These are phyloP conservation scores for Sebastolobus alascanus DNA, from an alignment of 2,797 vertebrate genomes.

Conservation along the genomic window DNA sequence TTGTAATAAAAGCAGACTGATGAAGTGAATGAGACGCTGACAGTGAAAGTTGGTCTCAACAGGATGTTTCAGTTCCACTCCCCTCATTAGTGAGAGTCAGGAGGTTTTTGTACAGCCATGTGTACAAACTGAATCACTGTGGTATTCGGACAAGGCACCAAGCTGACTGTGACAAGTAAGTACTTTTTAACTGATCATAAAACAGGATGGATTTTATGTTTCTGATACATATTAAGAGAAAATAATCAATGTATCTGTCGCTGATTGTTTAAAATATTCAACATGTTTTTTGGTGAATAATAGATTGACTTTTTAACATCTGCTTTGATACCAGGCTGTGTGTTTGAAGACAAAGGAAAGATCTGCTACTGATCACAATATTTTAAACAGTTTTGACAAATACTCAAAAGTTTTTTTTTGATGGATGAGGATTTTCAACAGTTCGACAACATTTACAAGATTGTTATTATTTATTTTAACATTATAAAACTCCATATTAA, in stretches of 20 bases:
- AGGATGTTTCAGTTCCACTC: constrained; percentile 60
- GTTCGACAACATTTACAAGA: not conserved
- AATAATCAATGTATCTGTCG: not conserved
- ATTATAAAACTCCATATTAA: no score
- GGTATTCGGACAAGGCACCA: constrained; percentile 80
- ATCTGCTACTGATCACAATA: not conserved
- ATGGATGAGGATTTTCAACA: not conserved
- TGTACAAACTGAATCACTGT: constrained; percentile 76
- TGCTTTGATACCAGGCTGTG: not conserved
- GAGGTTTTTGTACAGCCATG: constrained; percentile 76
- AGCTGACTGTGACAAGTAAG: constrained; percentile 74
- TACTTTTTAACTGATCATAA: constrained; percentile 11
- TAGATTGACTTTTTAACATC: not conserved
- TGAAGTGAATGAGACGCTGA: constrained; percentile 26
- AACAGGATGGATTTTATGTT: not conserved
- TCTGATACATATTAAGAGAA: not conserved
- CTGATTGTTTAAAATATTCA: not conserved
- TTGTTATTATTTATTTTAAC: not conserved
- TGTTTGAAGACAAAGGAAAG: not conserved
- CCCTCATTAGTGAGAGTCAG: constrained; percentile 51
- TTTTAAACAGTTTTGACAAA: not conserved
- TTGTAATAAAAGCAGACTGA: not conserved
- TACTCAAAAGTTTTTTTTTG: not conserved
- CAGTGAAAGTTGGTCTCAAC: constrained; percentile 45
- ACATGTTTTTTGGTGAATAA: not conserved